Evolutionary conservation across 53 echinoderm and acorn worm species (phyloP).

Genomic region (Stichopus horrens): DNA sequence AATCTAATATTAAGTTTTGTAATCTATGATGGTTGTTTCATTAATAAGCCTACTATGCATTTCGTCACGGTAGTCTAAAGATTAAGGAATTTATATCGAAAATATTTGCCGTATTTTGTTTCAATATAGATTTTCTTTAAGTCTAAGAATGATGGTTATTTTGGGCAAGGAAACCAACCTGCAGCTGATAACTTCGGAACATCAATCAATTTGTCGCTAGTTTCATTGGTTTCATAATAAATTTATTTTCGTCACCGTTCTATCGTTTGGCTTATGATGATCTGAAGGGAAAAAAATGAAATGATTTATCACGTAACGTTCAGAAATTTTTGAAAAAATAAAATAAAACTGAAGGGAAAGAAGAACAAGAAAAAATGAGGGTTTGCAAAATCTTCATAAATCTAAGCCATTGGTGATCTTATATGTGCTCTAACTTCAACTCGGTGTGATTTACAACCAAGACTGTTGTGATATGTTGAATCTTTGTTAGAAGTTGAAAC

Average conservation of each 20-base stretch:
- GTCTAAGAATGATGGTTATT: too few relatives aligned
- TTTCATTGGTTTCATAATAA: neutral
- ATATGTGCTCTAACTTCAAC: conserved; percentile 21
- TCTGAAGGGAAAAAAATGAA: neutral
- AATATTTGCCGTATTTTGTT: too few relatives aligned
- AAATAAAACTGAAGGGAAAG: neutral
- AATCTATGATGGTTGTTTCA: too few relatives aligned
- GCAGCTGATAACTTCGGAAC: neutral
- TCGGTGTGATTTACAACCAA: conserved; percentile 14
- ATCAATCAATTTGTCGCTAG: neutral
- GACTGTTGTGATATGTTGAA: conserved; percentile 9
- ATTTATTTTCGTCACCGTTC: neutral
- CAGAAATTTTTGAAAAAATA: neutral
- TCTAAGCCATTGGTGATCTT: neutral
- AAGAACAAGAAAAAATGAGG: neutral
- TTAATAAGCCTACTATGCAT: too few relatives aligned
- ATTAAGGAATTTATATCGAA: too few relatives aligned
- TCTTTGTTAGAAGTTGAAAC: conserved; percentile 7
- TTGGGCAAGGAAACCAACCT: too few relatives aligned
- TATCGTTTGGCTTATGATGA: neutral
- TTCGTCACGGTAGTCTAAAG: too few relatives aligned
- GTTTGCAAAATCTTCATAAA: neutral
- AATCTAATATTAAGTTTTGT: too few relatives aligned
- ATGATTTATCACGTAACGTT: neutral
- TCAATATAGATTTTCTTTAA: too few relatives aligned